These are phyloP conservation scores for Alligator mississippiensis DNA, from an alignment of 2,113 vertebrate genomes.

Conservation along the genomic window DNA sequence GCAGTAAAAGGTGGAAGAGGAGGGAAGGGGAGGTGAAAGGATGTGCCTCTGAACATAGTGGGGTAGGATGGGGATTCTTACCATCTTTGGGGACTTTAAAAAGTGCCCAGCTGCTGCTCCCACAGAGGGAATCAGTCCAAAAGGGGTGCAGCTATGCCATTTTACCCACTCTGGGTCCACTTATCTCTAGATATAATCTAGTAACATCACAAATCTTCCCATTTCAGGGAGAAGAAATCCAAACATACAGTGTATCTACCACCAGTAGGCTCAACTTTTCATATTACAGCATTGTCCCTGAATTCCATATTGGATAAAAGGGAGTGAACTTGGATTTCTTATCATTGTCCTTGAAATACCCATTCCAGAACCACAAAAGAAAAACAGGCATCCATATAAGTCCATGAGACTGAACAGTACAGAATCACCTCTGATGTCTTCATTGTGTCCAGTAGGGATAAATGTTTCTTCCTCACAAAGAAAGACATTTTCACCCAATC, in stretches of 20 bases:
- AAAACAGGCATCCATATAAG: background rate
- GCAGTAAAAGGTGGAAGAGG: too few relatives aligned
- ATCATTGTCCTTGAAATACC: background rate
- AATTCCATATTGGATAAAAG: background rate
- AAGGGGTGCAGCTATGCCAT: too few relatives aligned
- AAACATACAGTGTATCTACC: background rate
- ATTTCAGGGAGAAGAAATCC: background rate
- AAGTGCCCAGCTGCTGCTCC: too few relatives aligned
- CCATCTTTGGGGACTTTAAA: too few relatives aligned
- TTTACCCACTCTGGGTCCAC: too few relatives aligned
- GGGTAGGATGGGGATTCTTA: too few relatives aligned
- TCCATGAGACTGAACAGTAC: background rate
- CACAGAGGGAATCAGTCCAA: too few relatives aligned
- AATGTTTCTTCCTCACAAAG: background rate
- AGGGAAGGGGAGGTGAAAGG: too few relatives aligned
- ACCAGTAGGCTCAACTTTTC: background rate
- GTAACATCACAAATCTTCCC: background rate
- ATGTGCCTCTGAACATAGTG: too few relatives aligned
- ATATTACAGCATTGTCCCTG: background rate
- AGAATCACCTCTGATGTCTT: background rate
- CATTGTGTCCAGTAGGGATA: background rate
- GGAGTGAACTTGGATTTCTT: background rate
- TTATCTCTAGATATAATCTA: background rate
- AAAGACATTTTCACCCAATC: background rate
- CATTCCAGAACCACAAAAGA: background rate